Evolutionary conservation across 2,113 vertebrate species (phyloP), one percentile per base, ranked within the genome.

Genomic region (Crotalus horridus): DNA sequence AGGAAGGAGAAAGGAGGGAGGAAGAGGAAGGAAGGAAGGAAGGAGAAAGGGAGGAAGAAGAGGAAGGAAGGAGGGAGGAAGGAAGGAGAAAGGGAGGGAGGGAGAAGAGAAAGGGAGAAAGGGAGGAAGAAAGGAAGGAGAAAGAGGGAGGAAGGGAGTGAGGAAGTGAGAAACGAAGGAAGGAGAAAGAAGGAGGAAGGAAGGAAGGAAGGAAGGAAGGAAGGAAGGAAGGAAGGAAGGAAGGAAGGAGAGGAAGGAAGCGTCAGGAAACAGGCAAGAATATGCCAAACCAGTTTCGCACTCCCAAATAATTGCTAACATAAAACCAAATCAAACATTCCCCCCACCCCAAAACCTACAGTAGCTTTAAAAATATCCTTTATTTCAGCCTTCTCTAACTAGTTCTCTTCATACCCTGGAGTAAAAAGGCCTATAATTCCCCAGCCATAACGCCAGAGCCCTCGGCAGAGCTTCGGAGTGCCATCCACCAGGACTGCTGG

Each of bases 131-230:
- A 3, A 56, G 54, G 54, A 24, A 8, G 23, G 58, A 24, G 24
- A 23, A 7, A 3, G 9, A 21, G 23, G 6, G 1, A 21, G 69
- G 20, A 8, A 17, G 29, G 13, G 2, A 17, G n/a, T 2, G 0
- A 4, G 26, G 3, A 12, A 0, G 1, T 0, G 6, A 3, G 26
- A 3, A 11, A 12, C 10, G 10, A 29, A 29, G 10, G 20, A 7
- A 21, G 20, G 20, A 1, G 8, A 6, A 8, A 3, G 11, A 4
- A 55, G 3, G 48, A 51, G 7, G 48, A 7, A 51, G 48, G 48
- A 1, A 51, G 46, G 6, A 7, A 48, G 46, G 46, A 48, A 51
- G 8, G 7, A 48, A 1, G 8, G 48, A 3, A 56, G 55, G 17
- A 0, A 56, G 55, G 55, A 6, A 56, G 55, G 55, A 1, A 56